Base-by-base conservation (phyloP, 2,797 vertebrate species). In the Limosa lapponica region DNA sequence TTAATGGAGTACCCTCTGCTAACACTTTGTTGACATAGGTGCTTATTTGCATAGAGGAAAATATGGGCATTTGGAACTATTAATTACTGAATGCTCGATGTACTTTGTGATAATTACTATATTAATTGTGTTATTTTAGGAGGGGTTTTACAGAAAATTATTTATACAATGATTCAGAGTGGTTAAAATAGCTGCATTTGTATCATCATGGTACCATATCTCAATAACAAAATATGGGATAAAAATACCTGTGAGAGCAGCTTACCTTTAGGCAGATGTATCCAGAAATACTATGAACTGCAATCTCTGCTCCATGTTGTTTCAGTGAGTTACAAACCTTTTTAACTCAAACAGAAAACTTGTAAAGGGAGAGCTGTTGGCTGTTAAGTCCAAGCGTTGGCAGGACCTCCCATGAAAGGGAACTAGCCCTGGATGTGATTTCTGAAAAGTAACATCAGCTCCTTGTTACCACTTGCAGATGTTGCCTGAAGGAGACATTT, bases 1-100 rank as follows among this genome's bases (percentile, higher is more conserved):
- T 82, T 91, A 91, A 95, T 70, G 89, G 93, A 97, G 90, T 62
- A 87, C 41, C 54, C 80, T 49, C 83, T 96, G 87, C 52, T 90
- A 90, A 73, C 70, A n/a, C 66, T 97, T 90, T 90, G 87, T 97
- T 97, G 97, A 96, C 89, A 92, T 87, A 96, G 95, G 82, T 95
- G 64, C 57, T 93, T 94, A 93, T 97, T 96, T 97, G 77, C 82
- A 87, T 90, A 89, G 95, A 97, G 77, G 72, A 90, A 97, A 97
- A 95, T 75, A 84, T 19, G 80, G 92, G 34, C 8, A 24, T 81
- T 94, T 94, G 69, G 64, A 91, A 61, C 71, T 77, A 95, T 96
- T 96, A 91, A 97, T 97, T 90, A 90, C 75, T 71, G 34, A 64
- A 70, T 83, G 62, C 30, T 96, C 54, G 3, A 70, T 93, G 71